A percentile compares a stretch with the other conserved stretches of the same genome.
Conservation (phyloP, 2,797 vertebrate species). For the Synanceia verrucosa region DNA sequence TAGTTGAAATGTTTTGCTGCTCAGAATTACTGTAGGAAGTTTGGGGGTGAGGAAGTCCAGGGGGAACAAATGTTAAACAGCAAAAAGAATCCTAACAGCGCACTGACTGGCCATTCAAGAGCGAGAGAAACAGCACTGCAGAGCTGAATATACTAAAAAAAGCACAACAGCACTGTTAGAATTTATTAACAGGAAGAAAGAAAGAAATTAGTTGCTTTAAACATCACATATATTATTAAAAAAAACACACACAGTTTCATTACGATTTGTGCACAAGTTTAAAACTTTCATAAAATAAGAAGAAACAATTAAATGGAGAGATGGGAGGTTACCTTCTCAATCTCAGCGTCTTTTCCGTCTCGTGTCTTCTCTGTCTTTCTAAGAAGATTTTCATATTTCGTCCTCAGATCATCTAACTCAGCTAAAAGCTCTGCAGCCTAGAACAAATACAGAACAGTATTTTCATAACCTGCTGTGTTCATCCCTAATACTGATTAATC, state of each 20-base stretch:
- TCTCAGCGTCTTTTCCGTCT: conserved; percentile 72
- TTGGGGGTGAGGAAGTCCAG: background rate
- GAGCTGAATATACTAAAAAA: background rate
- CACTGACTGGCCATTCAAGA: conserved; percentile 6
- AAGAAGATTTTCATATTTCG: conserved; percentile 71
- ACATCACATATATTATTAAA: background rate
- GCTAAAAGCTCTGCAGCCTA: conserved; percentile 83
- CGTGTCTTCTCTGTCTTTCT: conserved; percentile 71
- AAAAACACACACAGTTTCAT: background rate
- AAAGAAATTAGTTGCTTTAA: background rate
- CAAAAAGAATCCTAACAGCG: background rate
- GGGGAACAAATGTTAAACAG: conserved; percentile 4
- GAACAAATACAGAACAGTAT: conserved; percentile 8
- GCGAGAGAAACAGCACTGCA: background rate
- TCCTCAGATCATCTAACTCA: conserved; percentile 78
- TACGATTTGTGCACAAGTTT: background rate
- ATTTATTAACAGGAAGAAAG: background rate
- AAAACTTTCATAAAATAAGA: background rate
- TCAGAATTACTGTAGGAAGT: background rate
- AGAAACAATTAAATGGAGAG: background rate
- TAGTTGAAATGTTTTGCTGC: background rate
- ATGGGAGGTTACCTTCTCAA: conserved; percentile 73
- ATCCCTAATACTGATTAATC: background rate
- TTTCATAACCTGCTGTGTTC: background rate
- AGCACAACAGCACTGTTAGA: background rate